Evolutionary conservation across 2,888 invertebrate species (phyloP), one percentile per base, ranked within the genome.

Genomic region (Isoperla grammatica): DNA sequence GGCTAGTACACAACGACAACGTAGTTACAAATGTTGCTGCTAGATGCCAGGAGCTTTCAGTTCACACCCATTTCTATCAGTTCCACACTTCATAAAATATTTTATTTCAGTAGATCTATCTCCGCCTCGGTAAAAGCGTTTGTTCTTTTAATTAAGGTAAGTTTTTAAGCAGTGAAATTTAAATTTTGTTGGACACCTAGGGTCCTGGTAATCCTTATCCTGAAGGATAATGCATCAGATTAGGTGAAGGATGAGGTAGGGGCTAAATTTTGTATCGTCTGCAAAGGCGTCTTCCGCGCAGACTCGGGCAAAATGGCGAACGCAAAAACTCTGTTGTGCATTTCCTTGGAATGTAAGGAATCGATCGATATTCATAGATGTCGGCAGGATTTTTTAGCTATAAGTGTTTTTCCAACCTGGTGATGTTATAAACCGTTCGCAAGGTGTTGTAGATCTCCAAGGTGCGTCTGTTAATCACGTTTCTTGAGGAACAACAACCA

Each of bases 221-320:
- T n/a, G n/a, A n/a, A n/a, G n/a, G n/a, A n/a, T n/a, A n/a, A n/a
- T 29, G 29, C 29, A 29, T 29, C 29, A 29, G 8, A 29, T 29
- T 29, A 8, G 29, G 29, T 4, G 8, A 29, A 29, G 29, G 29
- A 8, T 29, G n/a, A n/a, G n/a, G n/a, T n/a, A n/a, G n/a, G n/a
- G n/a, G n/a, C n/a, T 4, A 29, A 59, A 63, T 54, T 61, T 57
- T 57, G 58, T 63, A 67, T 68, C 68, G 69, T 69, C 69, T 69
- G 69, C 69, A 66, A 66, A 66, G 61, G 64, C 64, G 62, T 68
- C 67, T 69, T 68, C 65, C 81, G 84, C 85, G 85, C 85, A 85
- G 82, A 80, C 82, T 81, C 83, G 78, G 75, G 78, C 80, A 83
- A 83, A 79, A 84, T 84, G 84, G 84, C 84, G 61, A 57, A 63